Evolutionary conservation across 2,888 invertebrate species (phyloP).

Genomic region (Thelaira solivaga): DNA sequence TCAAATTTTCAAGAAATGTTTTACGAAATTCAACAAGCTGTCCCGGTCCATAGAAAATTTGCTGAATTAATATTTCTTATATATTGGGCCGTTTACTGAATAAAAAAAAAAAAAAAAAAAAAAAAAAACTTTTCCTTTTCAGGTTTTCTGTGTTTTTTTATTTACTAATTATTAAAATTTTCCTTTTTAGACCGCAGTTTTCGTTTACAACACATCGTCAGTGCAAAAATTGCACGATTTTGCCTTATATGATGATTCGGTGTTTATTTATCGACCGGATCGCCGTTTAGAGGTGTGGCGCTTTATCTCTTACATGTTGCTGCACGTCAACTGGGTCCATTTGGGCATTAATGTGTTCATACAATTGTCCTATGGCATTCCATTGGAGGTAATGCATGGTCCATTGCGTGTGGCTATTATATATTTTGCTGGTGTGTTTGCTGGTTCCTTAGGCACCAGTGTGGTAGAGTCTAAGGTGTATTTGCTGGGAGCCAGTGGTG

Average conservation of each 20-base stretch:
- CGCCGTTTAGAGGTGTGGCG: constrained; percentile 94
- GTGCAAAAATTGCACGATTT: constrained; percentile 82
- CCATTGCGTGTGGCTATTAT: constrained; percentile 91
- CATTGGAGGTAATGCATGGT: constrained; percentile 97
- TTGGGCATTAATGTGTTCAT: constrained; percentile 95
- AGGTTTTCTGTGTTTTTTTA: neutral
- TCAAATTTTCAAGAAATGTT: too few relatives aligned
- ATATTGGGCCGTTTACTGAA: too few relatives aligned
- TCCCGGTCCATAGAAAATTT: too few relatives aligned
- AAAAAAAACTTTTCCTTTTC: neutral
- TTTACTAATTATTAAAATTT: too few relatives aligned
- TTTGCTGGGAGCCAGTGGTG: constrained; percentile 97
- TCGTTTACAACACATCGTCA: constrained; percentile 91
- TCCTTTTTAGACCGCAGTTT: constrained; percentile 89
- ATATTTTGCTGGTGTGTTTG: constrained; percentile 94
- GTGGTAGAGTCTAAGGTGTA: constrained; percentile 96
- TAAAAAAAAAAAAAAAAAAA: neutral
- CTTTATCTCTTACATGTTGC: constrained; percentile 94
- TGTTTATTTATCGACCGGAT: constrained; percentile 96
- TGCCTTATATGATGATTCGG: constrained; percentile 94
- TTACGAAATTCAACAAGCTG: too few relatives aligned
- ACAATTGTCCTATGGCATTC: constrained; percentile 94
- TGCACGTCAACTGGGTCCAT: constrained; percentile 97
- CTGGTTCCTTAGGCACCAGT: constrained; percentile 89
- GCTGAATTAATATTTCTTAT: too few relatives aligned